These are phyloP conservation scores for Drosophila buzzatii DNA, from an alignment of 2,888 invertebrate species.

Conservation along the genomic window DNA sequence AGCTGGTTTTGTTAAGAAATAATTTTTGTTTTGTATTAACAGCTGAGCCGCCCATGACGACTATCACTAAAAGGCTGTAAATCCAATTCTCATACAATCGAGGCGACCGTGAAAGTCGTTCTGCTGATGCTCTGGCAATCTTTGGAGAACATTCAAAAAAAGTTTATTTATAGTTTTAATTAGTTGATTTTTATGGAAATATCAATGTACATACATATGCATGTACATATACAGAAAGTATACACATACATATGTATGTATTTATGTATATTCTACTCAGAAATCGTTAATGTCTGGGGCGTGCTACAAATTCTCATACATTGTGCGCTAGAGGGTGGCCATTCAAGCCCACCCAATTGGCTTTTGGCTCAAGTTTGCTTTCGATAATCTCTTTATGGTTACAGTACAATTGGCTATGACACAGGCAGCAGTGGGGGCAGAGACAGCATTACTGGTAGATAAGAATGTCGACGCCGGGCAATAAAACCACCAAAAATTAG, in stretches of 20 bases:
- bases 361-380: conserved; percentile 56
- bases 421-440: conserved; percentile 5
- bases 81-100: background rate
- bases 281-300: conserved; percentile 39
- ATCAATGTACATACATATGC: background rate
- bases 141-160: conserved; percentile 19
- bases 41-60: background rate
- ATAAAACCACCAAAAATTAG: conserved; percentile 65
- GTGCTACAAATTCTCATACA: conserved; percentile 37
- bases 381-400: conserved; percentile 68
- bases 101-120: conserved; percentile 3
- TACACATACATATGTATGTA: background rate
- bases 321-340: conserved; percentile 14
- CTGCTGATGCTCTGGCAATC: conserved; percentile 17
- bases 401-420: conserved; percentile 49
- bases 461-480: conserved; percentile 62
- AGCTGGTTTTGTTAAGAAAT: background rate
- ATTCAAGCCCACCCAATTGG: conserved; percentile 51
- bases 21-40: background rate
- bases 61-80: background rate
- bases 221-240: too few relatives aligned
- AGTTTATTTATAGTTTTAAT: conserved; percentile 41
- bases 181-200: conserved; percentile 35
- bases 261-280: conserved; percentile 14
- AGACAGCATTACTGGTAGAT: conserved; percentile 43